Evolutionary conservation across 2,113 vertebrate species (phyloP).

Genomic region (Erinaceus europaeus): DNA sequence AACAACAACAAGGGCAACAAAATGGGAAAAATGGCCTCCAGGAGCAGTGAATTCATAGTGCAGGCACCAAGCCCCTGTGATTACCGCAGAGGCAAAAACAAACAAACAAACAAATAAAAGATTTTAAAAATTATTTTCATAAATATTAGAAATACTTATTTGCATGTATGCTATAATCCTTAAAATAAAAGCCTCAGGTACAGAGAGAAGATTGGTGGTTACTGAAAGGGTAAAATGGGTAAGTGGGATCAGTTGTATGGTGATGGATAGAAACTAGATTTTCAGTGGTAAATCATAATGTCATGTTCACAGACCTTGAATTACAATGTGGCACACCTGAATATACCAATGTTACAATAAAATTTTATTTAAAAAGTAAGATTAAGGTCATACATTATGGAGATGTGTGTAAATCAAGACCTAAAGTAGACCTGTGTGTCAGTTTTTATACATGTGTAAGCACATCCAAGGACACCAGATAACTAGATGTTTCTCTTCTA

Average conservation of each 20-base stretch:
- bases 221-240: neutral
- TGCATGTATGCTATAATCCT: too few relatives aligned
- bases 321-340: neutral
- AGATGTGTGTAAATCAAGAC: neutral
- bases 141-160: too few relatives aligned
- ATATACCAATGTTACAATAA: neutral
- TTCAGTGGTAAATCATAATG: neutral
- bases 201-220: neutral
- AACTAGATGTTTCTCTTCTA: constrained; percentile 30
- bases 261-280: neutral
- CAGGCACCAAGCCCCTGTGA: too few relatives aligned
- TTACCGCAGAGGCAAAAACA: too few relatives aligned
- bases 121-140: too few relatives aligned
- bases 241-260: neutral
- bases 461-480: constrained; percentile 41
- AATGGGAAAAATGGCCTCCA: too few relatives aligned
- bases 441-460: neutral
- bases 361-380: neutral
- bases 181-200: neutral
- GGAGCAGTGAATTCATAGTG: too few relatives aligned
- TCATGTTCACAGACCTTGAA: neutral
- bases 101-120: too few relatives aligned
- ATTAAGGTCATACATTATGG: neutral
- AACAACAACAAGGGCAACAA: too few relatives aligned
- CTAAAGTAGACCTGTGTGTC: neutral